These are phyloP conservation scores for Pycnonotus jocosus DNA, from an alignment of 2,113 vertebrate genomes.

Conservation along the genomic window DNA sequence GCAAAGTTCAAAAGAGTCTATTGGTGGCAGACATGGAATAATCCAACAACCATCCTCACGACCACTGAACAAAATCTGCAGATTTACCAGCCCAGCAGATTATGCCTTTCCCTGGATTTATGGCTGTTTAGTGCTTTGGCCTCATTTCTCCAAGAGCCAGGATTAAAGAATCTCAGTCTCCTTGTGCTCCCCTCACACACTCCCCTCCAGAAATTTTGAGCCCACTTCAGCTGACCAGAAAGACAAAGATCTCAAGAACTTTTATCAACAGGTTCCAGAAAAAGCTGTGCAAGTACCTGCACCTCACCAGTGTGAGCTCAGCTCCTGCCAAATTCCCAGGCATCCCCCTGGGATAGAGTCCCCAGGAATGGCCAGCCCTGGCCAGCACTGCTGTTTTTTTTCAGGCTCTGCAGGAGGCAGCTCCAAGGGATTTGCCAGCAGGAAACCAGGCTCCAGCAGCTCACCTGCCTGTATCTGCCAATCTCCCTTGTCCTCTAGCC, in stretches of 20 bases:
- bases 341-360: not conserved
- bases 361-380: rapidly evolving
- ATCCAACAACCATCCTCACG: not conserved
- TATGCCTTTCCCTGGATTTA: not conserved
- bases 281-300: not conserved
- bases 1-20: not conserved
- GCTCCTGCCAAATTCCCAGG: not conserved
- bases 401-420: not conserved
- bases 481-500: not conserved
- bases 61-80: not conserved
- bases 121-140: not conserved
- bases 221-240: not conserved
- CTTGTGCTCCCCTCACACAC: not conserved
- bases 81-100: not conserved
- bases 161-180: not conserved
- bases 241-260: not conserved
- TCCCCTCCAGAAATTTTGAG: not conserved
- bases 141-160: not conserved
- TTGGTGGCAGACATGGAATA: not conserved
- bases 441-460: not conserved
- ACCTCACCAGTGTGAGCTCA: rapidly evolving
- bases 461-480: not conserved
- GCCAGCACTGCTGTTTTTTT: rapidly evolving
- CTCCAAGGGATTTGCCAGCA: not conserved
- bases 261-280: not conserved